These are phyloP conservation scores for Galbula dea DNA, from an alignment of 2,113 vertebrate genomes.

Conservation along the genomic window DNA sequence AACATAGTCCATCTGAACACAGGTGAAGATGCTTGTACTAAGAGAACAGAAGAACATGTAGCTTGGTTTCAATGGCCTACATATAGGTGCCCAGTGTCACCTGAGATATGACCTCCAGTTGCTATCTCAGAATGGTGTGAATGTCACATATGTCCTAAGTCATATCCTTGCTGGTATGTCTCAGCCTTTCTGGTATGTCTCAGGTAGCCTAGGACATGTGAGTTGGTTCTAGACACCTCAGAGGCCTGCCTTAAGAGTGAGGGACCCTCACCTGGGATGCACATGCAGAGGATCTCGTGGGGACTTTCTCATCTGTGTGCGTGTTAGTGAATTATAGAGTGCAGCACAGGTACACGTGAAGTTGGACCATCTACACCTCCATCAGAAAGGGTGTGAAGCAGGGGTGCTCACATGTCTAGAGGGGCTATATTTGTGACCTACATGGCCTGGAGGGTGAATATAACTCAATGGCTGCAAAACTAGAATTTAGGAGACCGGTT, in stretches of 20 bases:
- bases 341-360: background rate
- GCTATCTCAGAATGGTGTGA: background rate
- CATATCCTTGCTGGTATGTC: too few relatives aligned
- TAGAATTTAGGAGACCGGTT: background rate
- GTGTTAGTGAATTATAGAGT: background rate
- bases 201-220: background rate
- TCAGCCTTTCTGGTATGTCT: background rate
- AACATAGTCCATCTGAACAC: fast-evolving
- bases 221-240: background rate
- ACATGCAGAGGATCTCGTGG: fast-evolving
- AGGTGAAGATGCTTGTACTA: background rate
- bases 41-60: background rate
- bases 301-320: background rate
- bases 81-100: background rate
- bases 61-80: background rate
- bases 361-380: background rate
- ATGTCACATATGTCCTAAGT: background rate
- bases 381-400: background rate
- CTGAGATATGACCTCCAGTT: background rate
- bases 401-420: background rate
- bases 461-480: background rate
- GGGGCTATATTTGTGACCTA: background rate
- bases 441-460: too few relatives aligned
- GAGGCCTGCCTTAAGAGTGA: background rate
- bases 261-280: background rate